These are phyloP conservation scores for Bothrops jararaca DNA, from an alignment of 2,113 vertebrate species.

Conservation along the genomic window DNA sequence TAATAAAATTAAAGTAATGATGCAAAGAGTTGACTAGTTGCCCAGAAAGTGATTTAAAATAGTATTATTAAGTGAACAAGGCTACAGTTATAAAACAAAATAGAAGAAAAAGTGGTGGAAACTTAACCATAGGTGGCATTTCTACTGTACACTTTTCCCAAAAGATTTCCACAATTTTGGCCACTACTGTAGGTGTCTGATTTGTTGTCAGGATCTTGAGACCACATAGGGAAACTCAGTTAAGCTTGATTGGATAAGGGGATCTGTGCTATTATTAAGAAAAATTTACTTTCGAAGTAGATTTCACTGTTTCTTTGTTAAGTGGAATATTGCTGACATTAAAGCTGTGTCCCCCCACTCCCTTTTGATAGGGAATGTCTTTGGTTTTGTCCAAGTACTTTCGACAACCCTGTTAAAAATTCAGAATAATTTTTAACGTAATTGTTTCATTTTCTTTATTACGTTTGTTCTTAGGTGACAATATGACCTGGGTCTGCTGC, in stretches of 20 bases:
- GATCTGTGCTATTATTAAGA: not conserved
- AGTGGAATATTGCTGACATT: not conserved
- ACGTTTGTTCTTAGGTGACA: not conserved
- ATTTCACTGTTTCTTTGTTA: not conserved
- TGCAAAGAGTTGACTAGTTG: too few species aligned
- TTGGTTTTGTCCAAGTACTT: not conserved
- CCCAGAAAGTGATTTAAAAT: too few species aligned
- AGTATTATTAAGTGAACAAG: too few species aligned
- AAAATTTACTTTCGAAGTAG: not conserved
- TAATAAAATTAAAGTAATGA: too few species aligned
- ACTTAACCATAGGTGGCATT: too few species aligned
- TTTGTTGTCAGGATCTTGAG: not conserved
- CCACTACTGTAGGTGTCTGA: not conserved
- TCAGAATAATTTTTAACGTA: not conserved
- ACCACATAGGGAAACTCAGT: not conserved
- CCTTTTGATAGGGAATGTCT: not conserved
- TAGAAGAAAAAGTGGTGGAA: too few species aligned
- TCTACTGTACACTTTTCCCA: too few species aligned
- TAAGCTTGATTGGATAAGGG: not conserved
- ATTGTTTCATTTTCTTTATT: not conserved
- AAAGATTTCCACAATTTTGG: too few species aligned
- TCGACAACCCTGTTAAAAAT: not conserved
- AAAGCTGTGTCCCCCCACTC: not conserved
- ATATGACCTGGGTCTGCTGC: not conserved
- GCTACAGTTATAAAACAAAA: too few species aligned